Base-by-base conservation (phyloP, 1,140 invertebrate genomes). In the Philaenus spumarius region DNA sequence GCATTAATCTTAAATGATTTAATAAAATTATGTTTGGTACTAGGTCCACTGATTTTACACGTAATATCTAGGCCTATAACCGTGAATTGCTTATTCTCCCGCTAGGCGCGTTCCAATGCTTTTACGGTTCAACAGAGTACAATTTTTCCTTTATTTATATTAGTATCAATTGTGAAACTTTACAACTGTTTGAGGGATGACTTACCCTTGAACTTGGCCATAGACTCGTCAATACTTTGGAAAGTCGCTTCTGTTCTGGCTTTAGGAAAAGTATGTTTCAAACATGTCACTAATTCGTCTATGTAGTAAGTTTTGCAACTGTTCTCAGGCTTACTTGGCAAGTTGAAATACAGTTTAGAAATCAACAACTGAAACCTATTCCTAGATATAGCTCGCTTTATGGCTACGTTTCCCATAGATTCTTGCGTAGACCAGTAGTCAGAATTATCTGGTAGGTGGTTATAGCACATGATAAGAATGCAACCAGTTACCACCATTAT, bases 341-440 rank as follows among this genome's bases (percentile, higher is more conserved):
- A 14, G 43, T 62, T 61, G 60, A 67, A 67, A 62, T 67, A 69
- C 19, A 70, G 19, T 59, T 69, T 69, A 19, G 66, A 67, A 14
- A 57, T 34, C 47, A 61, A 51, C n/a, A 61, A 5, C 24, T 56
- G 45, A 51, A 46, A 61, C 58, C 65, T 64, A n/a, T n/a, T n/a
- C n/a, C n/a, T n/a, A n/a, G n/a, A n/a, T n/a, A n/a, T n/a, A n/a
- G n/a, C n/a, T n/a, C 24, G 55, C 55, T 68, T 68, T 47, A 67
- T 66, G 39, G 61, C 51, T 58, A 19, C 26, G 60, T 69, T 68
- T 43, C 65, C 66, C 52, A 69, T 43, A 26, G 66, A 63, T 24
- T 48, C 24, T 51, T 67, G 64, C 35, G 37, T 43, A 26, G 64
- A 66, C 62, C 61, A 66, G 50, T 64, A 67, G 30, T 55, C 42